Percentiles rank a stretch among this genome's conserved stretches.
Conservation (phyloP, 2,113 vertebrate species). For the Tychaedon coryphoeus region DNA sequence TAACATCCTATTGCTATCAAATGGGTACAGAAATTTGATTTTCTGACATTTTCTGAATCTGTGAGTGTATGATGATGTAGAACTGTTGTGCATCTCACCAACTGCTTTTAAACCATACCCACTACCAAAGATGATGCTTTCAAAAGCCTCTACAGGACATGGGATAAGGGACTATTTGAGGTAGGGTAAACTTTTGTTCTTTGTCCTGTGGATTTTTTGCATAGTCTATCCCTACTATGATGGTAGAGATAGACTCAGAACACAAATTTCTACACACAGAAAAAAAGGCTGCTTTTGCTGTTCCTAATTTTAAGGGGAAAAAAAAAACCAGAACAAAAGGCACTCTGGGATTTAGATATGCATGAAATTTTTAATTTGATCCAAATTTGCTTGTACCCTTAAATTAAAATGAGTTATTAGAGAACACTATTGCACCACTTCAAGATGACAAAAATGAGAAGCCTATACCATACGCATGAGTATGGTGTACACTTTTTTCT, state of each 20-base stretch:
- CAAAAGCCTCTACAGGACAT: not conserved
- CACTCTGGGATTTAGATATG: not conserved
- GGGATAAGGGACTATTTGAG: not conserved
- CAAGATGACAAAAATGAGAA: not conserved
- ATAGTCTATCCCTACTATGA: not conserved
- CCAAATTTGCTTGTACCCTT: not conserved
- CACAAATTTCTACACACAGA: not conserved
- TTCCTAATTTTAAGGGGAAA: not conserved
- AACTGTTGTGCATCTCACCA: not conserved
- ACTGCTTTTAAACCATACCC: not conserved
- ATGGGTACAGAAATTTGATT: not conserved
- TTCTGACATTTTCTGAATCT: not conserved
- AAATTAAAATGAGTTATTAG: not conserved
- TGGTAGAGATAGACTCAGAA: not conserved
- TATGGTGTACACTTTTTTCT: not conserved
- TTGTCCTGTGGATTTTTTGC: not conserved
- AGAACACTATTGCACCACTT: not conserved
- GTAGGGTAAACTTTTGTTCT: not conserved
- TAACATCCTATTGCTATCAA: not conserved
- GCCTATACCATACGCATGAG: not conserved
- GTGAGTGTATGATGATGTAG: not conserved
- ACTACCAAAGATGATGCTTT: not conserved
- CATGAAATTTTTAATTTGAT: not conserved
- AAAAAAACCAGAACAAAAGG: not conserved
- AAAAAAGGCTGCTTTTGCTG: not conserved